These are phyloP conservation scores for Laticauda colubrina DNA, from an alignment of 2,113 vertebrate genomes.

Conservation along the genomic window DNA sequence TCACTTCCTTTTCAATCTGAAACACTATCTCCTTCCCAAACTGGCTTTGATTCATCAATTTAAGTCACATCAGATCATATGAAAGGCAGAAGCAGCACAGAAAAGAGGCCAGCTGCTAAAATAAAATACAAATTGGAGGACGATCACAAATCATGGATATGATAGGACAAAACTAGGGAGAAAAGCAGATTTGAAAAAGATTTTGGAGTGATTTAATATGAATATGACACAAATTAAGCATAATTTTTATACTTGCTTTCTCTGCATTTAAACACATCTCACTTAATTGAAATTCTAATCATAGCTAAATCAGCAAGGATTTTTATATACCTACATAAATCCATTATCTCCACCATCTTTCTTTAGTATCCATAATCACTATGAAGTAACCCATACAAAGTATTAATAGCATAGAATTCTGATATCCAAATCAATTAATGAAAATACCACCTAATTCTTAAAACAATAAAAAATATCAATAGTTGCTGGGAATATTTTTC, in stretches of 20 bases:
- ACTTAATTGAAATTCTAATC: slow-evolving; percentile 86
- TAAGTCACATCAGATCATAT: slow-evolving; percentile 69
- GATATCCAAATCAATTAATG: slow-evolving; percentile 50
- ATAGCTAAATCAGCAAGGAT: slow-evolving; percentile 85
- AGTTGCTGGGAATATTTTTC: slow-evolving; percentile 34
- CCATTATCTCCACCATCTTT: slow-evolving; percentile 76
- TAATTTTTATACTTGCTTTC: slow-evolving; percentile 81
- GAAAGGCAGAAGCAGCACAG: slow-evolving; percentile 68
- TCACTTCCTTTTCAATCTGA: slow-evolving; percentile 74
- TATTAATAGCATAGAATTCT: slow-evolving; percentile 38
- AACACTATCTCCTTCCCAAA: slow-evolving; percentile 62
- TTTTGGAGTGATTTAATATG: slow-evolving; percentile 77
- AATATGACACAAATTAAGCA: slow-evolving; percentile 88
- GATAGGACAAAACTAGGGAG: slow-evolving; percentile 70
- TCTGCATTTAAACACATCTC: slow-evolving; percentile 80
- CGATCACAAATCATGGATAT: slow-evolving; percentile 54
- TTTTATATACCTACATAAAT: slow-evolving; percentile 90
- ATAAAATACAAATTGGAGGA: slow-evolving; percentile 59
- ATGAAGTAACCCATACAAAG: slow-evolving; percentile 73
- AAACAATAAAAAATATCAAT: slow-evolving; percentile 30
- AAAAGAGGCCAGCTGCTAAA: slow-evolving; percentile 69
- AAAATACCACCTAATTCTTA: slow-evolving; percentile 46
- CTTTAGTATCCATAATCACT: slow-evolving; percentile 78
- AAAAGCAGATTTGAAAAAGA: slow-evolving; percentile 80
- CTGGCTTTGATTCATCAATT: slow-evolving; percentile 70